Conservation (phyloP, 2,113 vertebrate genomes). For the Megaptera novaeangliae region DNA sequence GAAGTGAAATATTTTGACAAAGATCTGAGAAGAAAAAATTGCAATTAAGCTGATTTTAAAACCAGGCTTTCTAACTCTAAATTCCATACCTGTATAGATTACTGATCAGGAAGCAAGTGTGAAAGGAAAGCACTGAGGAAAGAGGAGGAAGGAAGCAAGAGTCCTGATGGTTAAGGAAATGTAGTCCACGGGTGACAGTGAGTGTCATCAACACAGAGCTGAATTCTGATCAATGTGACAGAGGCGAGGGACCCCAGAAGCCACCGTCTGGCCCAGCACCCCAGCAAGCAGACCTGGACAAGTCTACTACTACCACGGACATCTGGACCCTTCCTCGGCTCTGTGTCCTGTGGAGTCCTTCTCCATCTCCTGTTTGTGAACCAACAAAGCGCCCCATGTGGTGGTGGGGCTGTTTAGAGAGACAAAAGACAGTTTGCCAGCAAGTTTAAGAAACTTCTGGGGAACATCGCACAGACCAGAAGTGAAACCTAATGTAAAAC, state of each 20-base stretch:
- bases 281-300: too few relatives aligned
- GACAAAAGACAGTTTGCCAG: neutral
- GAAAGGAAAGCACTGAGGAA: neutral
- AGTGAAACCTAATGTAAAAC: neutral
- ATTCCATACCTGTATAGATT: neutral
- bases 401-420: neutral
- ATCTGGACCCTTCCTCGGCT: rapidly evolving
- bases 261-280: rapidly evolving
- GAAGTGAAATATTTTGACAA: neutral
- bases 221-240: neutral
- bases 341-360: neutral
- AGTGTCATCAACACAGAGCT: rapidly evolving
- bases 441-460: neutral
- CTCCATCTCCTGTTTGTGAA: neutral
- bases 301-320: neutral
- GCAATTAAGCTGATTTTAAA: neutral
- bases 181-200: rapidly evolving
- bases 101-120: neutral
- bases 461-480: neutral
- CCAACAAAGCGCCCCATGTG: rapidly evolving
- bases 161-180: neutral
- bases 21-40: neutral
- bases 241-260: rapidly evolving
- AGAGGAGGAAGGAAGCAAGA: neutral
- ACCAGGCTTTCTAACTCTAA: neutral